A percentile compares a stretch with the other conserved stretches of the same genome.
Evolutionary conservation across 2,113 vertebrate species (phyloP).

Genomic region (Hyperoodon ampullatus): DNA sequence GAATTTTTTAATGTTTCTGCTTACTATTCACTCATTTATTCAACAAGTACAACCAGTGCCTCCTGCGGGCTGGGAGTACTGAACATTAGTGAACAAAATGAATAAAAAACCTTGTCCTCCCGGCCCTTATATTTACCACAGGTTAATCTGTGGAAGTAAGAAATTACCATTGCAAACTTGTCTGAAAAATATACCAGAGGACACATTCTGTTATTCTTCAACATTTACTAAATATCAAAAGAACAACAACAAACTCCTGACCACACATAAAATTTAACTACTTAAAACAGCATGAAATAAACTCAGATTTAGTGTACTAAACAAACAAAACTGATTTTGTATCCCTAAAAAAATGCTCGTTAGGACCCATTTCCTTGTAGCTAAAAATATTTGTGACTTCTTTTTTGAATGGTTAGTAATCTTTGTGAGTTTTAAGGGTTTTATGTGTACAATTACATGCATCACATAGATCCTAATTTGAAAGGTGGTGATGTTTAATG

Average conservation of each 20-base stretch:
- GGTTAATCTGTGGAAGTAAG: neutral
- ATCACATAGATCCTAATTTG: neutral
- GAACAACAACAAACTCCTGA: neutral
- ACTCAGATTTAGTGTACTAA: neutral
- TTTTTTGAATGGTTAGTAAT: neutral
- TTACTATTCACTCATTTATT: neutral
- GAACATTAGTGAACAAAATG: neutral
- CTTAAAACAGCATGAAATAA: neutral
- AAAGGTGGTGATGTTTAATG: neutral
- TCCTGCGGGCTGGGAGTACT: neutral
- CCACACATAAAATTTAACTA: neutral
- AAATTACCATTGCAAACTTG: neutral
- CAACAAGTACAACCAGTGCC: neutral
- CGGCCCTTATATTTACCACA: neutral
- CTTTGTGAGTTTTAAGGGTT: neutral
- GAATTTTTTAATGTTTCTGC: neutral
- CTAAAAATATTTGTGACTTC: neutral
- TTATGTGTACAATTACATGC: neutral
- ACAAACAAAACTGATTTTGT: neutral
- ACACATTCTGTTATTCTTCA: neutral
- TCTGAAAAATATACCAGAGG: neutral
- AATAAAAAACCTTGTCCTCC: neutral
- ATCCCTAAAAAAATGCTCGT: neutral
- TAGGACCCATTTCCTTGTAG: neutral
- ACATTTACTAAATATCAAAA: constrained; percentile 16